Base-by-base conservation (phyloP, 1,140 invertebrate species). In the Glossosoma conforme region DNA sequence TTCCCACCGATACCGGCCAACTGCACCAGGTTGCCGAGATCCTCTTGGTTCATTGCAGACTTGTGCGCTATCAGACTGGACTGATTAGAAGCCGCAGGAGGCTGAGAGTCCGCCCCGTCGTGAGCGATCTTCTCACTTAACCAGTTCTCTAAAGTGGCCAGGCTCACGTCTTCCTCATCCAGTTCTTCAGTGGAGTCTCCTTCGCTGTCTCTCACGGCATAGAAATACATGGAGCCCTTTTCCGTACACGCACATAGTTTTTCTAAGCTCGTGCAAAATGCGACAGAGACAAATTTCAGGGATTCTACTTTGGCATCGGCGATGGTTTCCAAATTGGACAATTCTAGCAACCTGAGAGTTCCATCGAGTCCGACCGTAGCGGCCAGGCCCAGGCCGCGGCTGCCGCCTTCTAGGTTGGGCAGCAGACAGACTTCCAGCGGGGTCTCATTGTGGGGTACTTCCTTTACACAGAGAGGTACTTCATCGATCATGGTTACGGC, bases 181-280 rank as follows among this genome's bases (percentile, higher is more conserved):
- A 81, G 75, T 59, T 85, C 84, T 52, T 85, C 84, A 1, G 77
- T 75, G 1, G 77, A 77, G 58, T 85, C 82, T 51, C 82, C 83
- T 55, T 86, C 84, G 2, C 78, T 76, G 22, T 84, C 81, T 33
- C 79, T 82, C 2, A 90, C 69, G 18, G 85, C 82, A 64, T 89
- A 93, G 65, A 94, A 91, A 59, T 90, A 84, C 35, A 94, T 75
- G 40, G 83, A 81, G 2, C 91, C 91, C 46, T 81, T 77, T 44
- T 77, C 81, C 1, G 89, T 91, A 45, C 86, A 87, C 4, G 83
- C 85, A 67, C 91, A 93, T 14, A 95, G 69, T 43, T 89, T 77
- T 61, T 93, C 91, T 36, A 93, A 78, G 70, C 85, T 86, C 14
- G 81, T 84, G 62, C 87, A 90, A 66, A 87, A 90, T 3, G 80